These are phyloP conservation scores for Cydia strobilella DNA, from an alignment of 1,140 invertebrate species.

Conservation along the genomic window DNA sequence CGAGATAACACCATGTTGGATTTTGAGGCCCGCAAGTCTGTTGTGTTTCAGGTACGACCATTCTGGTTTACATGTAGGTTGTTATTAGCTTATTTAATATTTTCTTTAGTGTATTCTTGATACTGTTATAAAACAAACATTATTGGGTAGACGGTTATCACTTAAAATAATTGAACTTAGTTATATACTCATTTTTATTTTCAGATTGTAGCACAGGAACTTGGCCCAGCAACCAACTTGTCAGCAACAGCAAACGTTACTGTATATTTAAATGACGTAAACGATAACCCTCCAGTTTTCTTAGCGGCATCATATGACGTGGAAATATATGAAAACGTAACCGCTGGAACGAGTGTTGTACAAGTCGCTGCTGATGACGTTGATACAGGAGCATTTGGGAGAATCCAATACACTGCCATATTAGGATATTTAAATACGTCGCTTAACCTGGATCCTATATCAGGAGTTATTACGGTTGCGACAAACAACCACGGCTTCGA, in stretches of 20 bases:
- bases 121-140: background rate
- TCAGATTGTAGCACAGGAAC: slow-evolving; percentile 89
- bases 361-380: slow-evolving; percentile 89
- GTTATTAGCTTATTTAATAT: too few relatives aligned
- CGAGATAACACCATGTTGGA: slow-evolving; percentile 90
- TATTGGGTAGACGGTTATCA: background rate
- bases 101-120: too few relatives aligned
- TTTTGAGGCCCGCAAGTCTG: slow-evolving; percentile 88
- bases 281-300: slow-evolving; percentile 94
- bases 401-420: slow-evolving; percentile 88
- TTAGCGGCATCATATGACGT: slow-evolving; percentile 86
- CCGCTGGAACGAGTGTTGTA: slow-evolving; percentile 86
- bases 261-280: slow-evolving; percentile 91
- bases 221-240: slow-evolving; percentile 87
- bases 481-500: slow-evolving; percentile 89
- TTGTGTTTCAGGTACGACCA: slow-evolving; percentile 83
- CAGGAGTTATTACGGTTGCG: slow-evolving; percentile 89
- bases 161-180: too few relatives aligned
- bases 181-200: slow-evolving; percentile 44
- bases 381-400: slow-evolving; percentile 86
- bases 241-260: slow-evolving; percentile 87
- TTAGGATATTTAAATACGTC: slow-evolving; percentile 87
- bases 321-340: slow-evolving; percentile 89
- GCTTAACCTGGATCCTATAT: slow-evolving; percentile 88
- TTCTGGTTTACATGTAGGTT: background rate